Conservation (phyloP, 2,113 vertebrate species). For the Agapornis roseicollis region DNA sequence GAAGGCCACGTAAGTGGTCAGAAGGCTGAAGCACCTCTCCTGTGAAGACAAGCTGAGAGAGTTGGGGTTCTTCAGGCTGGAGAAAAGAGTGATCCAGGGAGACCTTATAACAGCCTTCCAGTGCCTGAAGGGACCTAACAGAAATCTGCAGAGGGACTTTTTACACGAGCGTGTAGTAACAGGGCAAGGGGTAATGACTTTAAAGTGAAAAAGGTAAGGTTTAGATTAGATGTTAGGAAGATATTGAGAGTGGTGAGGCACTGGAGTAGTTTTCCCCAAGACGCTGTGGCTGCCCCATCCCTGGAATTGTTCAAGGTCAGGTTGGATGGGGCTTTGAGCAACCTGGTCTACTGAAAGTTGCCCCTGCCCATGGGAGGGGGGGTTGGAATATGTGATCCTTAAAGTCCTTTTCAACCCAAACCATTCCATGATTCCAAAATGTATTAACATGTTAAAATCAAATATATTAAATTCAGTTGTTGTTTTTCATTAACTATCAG, state of each 20-base stretch:
- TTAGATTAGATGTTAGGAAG: background rate
- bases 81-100: background rate
- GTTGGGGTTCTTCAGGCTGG: background rate
- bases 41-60: background rate
- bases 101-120: background rate
- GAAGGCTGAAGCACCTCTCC: background rate
- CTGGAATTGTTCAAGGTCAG: background rate
- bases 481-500: background rate
- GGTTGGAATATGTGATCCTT: background rate
- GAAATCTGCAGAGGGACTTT: background rate
- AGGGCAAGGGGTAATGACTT: background rate
- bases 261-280: background rate
- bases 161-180: background rate
- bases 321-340: background rate
- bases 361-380: background rate
- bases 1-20: background rate
- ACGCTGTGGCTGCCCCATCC: background rate
- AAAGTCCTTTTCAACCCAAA: background rate
- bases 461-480: background rate
- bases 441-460: background rate
- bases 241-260: background rate
- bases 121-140: background rate
- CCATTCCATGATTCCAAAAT: background rate
- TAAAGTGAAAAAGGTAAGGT: background rate
- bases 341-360: background rate